Evolutionary conservation across 2,888 invertebrate genomes (phyloP).

Genomic region (Drosophila hawaiiensis): DNA sequence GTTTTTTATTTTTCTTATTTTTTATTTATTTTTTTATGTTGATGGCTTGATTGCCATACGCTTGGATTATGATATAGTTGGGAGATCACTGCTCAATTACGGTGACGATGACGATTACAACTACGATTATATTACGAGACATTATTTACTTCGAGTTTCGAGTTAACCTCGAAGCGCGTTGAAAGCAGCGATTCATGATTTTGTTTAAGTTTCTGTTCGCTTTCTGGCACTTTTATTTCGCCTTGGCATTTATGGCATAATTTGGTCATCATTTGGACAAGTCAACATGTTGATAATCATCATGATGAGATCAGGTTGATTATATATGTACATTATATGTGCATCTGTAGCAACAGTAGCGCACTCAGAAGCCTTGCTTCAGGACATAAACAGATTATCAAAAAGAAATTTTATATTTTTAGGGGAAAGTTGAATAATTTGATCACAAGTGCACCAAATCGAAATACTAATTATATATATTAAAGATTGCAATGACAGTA

Average conservation of each 20-base stretch:
- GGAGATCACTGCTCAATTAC: conserved; percentile 43
- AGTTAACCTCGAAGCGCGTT: conserved; percentile 57
- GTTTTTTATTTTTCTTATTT: conserved; percentile 28
- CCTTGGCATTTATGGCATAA: conserved; percentile 79
- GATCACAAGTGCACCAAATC: neutral
- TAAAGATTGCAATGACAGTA: neutral
- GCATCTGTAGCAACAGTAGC: conserved; percentile 36
- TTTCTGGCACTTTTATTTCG: conserved; percentile 50
- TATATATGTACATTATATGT: conserved; percentile 8
- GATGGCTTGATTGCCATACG: conserved; percentile 74
- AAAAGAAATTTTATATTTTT: conserved; percentile 5
- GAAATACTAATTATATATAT: neutral
- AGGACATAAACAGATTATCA: conserved; percentile 8
- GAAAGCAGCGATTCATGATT: conserved; percentile 38
- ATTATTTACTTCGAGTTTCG: neutral
- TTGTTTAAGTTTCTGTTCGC: conserved; percentile 15
- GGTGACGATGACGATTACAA: conserved; percentile 42
- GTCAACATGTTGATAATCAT: conserved; percentile 31
- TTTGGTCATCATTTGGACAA: conserved; percentile 52
- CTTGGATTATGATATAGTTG: conserved; percentile 69
- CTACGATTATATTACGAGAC: conserved; percentile 39
- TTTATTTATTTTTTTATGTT: conserved; percentile 40
- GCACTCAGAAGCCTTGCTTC: conserved; percentile 14
- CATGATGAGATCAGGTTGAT: conserved; percentile 28
- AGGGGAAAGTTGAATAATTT: conserved; percentile 21